Evolutionary conservation across 2,888 invertebrate genomes (phyloP).

Genomic region (Trissonchulus sp.): DNA sequence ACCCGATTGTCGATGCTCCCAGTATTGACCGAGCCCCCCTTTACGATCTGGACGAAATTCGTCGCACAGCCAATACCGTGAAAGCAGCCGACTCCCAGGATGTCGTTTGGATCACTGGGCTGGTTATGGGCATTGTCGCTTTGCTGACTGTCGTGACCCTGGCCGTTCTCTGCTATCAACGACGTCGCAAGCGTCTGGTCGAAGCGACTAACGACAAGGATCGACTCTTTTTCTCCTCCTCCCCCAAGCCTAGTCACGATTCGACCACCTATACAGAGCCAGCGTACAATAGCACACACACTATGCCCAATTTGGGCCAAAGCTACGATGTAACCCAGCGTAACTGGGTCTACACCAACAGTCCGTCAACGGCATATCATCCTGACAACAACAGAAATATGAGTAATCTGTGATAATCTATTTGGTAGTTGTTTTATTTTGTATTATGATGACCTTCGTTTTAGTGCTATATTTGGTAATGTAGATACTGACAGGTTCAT

Average conservation of each 20-base stretch:
- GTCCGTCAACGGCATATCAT: not conserved
- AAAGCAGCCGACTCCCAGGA: not conserved
- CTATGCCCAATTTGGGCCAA: not conserved
- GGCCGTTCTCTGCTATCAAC: conserved; percentile 24
- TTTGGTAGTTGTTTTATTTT: too few relatives aligned
- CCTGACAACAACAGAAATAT: not conserved
- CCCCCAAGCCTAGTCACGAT: not conserved
- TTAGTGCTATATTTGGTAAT: too few relatives aligned
- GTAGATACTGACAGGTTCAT: too few relatives aligned
- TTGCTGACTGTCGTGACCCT: conserved; percentile 9
- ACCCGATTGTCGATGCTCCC: not conserved
- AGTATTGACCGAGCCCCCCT: not conserved
- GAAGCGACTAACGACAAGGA: not conserved
- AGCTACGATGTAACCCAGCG: not conserved
- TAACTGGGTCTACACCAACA: not conserved
- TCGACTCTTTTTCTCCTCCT: not conserved
- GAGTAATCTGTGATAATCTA: not conserved
- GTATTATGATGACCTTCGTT: too few relatives aligned
- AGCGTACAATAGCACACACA: not conserved
- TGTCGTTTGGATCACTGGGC: conserved; percentile 15
- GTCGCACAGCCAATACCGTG: not conserved
- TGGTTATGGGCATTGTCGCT: conserved; percentile 7
- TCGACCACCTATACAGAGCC: not conserved
- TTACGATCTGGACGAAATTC: conserved; percentile 19
- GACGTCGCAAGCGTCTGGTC: not conserved